Percentiles rank a stretch among this genome's conserved stretches.
Evolutionary conservation across 2,113 vertebrate genomes (phyloP).

Genomic region (Eleginops maclovinus): DNA sequence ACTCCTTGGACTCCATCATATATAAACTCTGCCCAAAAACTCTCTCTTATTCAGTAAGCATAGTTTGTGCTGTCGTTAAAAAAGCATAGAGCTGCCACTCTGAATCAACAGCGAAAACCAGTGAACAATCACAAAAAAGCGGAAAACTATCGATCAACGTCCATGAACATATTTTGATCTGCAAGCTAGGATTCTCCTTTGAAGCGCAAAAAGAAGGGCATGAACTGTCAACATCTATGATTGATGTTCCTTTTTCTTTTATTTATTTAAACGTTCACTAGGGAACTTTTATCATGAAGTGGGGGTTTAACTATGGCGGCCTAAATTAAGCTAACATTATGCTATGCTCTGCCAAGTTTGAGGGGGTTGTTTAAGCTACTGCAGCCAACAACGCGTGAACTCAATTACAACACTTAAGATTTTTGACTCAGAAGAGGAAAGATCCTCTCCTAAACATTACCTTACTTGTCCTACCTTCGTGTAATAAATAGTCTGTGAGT

Average conservation of each 20-base stretch:
- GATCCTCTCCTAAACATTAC: slow-evolving; percentile 33
- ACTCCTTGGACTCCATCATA: neutral
- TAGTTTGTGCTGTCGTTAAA: slow-evolving; percentile 34
- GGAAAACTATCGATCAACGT: slow-evolving; percentile 44
- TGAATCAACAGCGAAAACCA: slow-evolving; percentile 37
- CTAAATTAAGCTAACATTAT: slow-evolving; percentile 32
- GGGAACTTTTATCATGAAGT: slow-evolving; percentile 30
- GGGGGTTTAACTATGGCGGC: slow-evolving; percentile 15
- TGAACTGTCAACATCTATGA: slow-evolving; percentile 10
- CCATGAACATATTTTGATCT: slow-evolving; percentile 14
- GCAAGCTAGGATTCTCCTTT: neutral
- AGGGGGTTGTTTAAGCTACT: slow-evolving; percentile 36
- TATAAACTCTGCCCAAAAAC: slow-evolving; percentile 28
- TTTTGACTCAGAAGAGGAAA: slow-evolving; percentile 28
- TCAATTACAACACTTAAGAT: slow-evolving; percentile 49
- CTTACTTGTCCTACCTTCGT: slow-evolving; percentile 33
- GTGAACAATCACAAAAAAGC: slow-evolving; percentile 10
- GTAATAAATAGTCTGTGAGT: slow-evolving; percentile 16
- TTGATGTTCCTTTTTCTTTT: slow-evolving; percentile 6
- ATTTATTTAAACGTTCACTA: neutral
- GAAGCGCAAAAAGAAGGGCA: neutral
- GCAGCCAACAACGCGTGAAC: slow-evolving; percentile 55
- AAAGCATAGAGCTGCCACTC: slow-evolving; percentile 29
- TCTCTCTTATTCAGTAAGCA: slow-evolving; percentile 36
- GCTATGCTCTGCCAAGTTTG: slow-evolving; percentile 36